Conservation (phyloP, 2,888 invertebrate genomes). For the Arctia plantaginis region DNA sequence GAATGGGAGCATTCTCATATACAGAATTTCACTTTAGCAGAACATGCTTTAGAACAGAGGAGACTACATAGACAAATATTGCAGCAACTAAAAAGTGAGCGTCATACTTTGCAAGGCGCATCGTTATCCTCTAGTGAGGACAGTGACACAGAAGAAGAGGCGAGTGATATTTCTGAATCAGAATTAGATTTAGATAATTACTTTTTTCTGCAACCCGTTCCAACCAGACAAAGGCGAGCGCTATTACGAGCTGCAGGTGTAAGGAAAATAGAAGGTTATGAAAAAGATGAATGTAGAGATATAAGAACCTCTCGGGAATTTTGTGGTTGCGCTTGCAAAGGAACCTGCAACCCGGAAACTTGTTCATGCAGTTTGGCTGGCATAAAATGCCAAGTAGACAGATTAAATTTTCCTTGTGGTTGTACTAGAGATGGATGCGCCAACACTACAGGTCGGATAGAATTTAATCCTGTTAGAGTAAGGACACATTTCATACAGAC, state of each 20-base stretch:
- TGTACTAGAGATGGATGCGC: constrained; percentile 97
- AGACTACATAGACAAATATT: constrained; percentile 94
- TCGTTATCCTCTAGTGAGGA: constrained; percentile 92
- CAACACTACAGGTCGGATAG: constrained; percentile 96
- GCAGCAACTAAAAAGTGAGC: constrained; percentile 90
- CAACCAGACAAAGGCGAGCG: constrained; percentile 95
- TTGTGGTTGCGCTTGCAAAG: constrained; percentile 97
- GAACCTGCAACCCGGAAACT: constrained; percentile 97
- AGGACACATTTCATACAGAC: constrained; percentile 99
- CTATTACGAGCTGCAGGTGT: constrained; percentile 97
- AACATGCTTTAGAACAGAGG: constrained; percentile 96
- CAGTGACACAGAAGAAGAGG: constrained; percentile 94
- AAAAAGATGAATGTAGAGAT: constrained; percentile 97
- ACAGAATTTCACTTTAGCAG: constrained; percentile 93
- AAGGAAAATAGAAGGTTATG: constrained; percentile 95
- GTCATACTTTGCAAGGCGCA: constrained; percentile 84
- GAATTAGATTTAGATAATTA: constrained; percentile 96
- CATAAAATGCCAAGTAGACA: constrained; percentile 99
- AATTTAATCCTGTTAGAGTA: constrained; percentile 98
- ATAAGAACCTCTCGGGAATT: constrained; percentile 97
- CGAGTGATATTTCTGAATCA: constrained; percentile 92
- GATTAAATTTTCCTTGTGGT: constrained; percentile 98
- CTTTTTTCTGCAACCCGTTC: constrained; percentile 96
- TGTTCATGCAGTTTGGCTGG: constrained; percentile 98
- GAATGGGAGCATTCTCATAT: constrained; percentile 89